These are phyloP conservation scores for Sinocyclocheilus anshuiensis DNA, from an alignment of 2,113 vertebrate species.

Conservation along the genomic window DNA sequence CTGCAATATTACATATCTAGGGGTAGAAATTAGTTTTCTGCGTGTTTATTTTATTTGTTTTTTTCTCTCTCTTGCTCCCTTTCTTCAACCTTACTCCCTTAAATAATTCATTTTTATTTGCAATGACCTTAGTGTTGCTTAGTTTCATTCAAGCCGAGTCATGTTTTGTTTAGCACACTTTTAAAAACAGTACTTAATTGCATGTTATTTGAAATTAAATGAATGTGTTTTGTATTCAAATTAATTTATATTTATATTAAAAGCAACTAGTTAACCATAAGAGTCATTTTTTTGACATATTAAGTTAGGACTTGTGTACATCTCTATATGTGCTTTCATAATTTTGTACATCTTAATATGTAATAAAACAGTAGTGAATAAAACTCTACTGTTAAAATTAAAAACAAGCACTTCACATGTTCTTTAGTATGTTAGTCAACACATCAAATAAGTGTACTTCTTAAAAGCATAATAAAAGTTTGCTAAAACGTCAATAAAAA, in stretches of 20 bases:
- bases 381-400: background rate
- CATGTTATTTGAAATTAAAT: background rate
- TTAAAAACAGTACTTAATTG: background rate
- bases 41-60: slow-evolving; percentile 57
- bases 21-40: slow-evolving; percentile 59
- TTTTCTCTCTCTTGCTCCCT: background rate
- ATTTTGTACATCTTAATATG: background rate
- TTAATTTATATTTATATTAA: background rate
- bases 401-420: background rate
- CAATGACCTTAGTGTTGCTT: background rate
- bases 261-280: background rate
- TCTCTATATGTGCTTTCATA: background rate
- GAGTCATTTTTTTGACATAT: background rate
- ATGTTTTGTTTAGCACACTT: background rate
- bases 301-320: background rate
- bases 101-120: slow-evolving; percentile 18
- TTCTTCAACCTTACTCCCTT: slow-evolving; percentile 9
- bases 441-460: background rate
- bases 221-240: background rate
- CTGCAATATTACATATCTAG: slow-evolving; percentile 65
- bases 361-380: background rate
- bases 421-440: background rate
- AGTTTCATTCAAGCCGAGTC: background rate
- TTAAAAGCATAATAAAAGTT: background rate
- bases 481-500: background rate